Conservation (phyloP, 2,797 vertebrate species). For the Lepilemur ruficaudatus region DNA sequence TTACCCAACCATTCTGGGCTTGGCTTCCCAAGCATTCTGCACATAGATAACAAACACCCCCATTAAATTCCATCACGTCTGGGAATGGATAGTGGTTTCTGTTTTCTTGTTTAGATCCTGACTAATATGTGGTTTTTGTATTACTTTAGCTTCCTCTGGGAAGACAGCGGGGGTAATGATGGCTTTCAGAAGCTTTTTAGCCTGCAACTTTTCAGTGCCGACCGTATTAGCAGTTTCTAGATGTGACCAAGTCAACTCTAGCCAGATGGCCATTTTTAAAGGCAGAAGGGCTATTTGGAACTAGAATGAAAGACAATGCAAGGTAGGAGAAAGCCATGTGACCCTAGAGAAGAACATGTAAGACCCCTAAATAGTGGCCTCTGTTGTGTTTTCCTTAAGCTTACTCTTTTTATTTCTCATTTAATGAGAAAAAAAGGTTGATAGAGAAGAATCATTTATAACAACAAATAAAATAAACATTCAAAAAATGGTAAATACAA, state of each 20-base stretch:
- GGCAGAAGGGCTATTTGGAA: background rate
- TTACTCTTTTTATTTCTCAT: background rate
- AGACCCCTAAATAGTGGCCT: background rate
- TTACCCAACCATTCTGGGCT: background rate
- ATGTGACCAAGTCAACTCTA: background rate
- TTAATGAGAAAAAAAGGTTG: background rate
- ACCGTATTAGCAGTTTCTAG: background rate
- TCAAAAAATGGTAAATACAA: background rate
- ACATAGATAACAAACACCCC: background rate
- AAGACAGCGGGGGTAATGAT: background rate
- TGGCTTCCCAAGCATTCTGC: background rate
- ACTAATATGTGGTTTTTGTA: background rate
- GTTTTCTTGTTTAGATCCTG: background rate
- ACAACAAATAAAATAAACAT: background rate
- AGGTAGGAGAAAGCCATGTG: background rate
- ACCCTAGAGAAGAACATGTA: background rate
- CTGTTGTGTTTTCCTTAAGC: background rate
- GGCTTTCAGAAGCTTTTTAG: background rate
- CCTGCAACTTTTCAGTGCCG: background rate
- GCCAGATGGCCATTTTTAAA: background rate
- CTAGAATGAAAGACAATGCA: background rate
- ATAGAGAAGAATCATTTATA: background rate
- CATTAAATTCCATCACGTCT: background rate
- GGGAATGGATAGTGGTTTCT: background rate
- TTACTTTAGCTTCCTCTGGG: background rate